Percentiles rank a stretch among this genome's conserved stretches.
Evolutionary conservation across 2,888 invertebrate genomes (phyloP).

Genomic region (Falcaria lacertinaria): DNA sequence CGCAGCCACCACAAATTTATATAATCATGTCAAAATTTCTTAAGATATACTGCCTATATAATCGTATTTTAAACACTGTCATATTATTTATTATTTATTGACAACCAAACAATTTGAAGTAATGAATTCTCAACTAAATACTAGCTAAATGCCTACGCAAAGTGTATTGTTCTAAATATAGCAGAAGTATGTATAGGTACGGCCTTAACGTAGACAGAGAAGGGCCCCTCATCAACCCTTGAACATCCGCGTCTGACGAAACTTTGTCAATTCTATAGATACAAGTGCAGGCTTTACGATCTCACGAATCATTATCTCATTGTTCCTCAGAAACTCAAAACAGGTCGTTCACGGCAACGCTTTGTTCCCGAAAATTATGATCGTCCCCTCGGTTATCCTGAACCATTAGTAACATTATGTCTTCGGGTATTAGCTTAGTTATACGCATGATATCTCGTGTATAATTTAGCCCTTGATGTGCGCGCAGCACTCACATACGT

Average conservation of each 20-base stretch:
- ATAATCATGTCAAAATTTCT: constrained; percentile 8
- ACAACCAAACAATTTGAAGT: no score
- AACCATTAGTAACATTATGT: constrained; percentile 65
- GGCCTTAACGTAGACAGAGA: constrained; percentile 16
- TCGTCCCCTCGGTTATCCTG: constrained; percentile 60
- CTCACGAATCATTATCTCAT: constrained; percentile 68
- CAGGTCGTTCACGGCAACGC: constrained; percentile 53
- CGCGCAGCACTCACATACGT: background rate
- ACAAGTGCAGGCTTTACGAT: constrained; percentile 55
- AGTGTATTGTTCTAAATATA: constrained; percentile 7
- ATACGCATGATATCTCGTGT: constrained; percentile 31
- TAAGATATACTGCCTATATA: no score
- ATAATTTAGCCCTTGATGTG: constrained; percentile 28
- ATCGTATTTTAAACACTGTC: no score
- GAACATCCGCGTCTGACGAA: constrained; percentile 36
- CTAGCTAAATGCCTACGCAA: background rate
- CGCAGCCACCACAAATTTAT: constrained; percentile 11
- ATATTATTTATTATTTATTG: no score
- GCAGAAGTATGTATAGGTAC: background rate
- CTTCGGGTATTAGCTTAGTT: constrained; percentile 49
- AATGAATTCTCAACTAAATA: no score
- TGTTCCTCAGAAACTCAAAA: constrained; percentile 56
- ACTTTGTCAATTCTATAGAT: constrained; percentile 54
- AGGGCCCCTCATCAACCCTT: constrained; percentile 46
- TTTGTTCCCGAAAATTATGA: constrained; percentile 69